A percentile compares a stretch with the other conserved stretches of the same genome.
Conservation (phyloP, 2,113 vertebrate species). For the Scytalopus superciliaris region DNA sequence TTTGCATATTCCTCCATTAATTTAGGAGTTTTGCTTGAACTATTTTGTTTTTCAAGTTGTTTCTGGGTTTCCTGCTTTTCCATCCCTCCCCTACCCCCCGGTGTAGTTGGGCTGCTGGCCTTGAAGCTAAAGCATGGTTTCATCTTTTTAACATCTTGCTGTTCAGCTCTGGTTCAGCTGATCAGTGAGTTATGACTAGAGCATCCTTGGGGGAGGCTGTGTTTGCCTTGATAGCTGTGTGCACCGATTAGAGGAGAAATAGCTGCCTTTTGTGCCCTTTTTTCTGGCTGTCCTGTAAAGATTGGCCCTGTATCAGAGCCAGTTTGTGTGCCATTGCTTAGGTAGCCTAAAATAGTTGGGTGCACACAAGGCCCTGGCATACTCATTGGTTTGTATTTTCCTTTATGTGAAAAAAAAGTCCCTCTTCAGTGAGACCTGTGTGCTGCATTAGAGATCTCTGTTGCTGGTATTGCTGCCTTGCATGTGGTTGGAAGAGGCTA, state of each 20-base stretch:
- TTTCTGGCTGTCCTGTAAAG: background rate
- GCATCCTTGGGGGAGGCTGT: background rate
- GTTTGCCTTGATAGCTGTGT: background rate
- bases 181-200: background rate
- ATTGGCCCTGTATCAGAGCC: background rate
- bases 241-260: background rate
- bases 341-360: background rate
- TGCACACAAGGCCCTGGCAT: background rate
- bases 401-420: background rate
- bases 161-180: background rate
- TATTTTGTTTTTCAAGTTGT: background rate
- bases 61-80: background rate
- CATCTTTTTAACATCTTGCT: background rate
- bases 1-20: background rate
- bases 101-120: background rate
- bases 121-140: background rate
- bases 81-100: fast-evolving
- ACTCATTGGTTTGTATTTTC: background rate
- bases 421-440: background rate
- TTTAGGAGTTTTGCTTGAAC: background rate
- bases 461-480: background rate
- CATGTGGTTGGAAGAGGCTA: background rate
- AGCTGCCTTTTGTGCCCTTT: background rate
- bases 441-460: background rate
- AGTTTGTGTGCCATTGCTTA: background rate